Evolutionary conservation across 1,140 invertebrate genomes (phyloP).

Genomic region (Hermetia illucens): DNA sequence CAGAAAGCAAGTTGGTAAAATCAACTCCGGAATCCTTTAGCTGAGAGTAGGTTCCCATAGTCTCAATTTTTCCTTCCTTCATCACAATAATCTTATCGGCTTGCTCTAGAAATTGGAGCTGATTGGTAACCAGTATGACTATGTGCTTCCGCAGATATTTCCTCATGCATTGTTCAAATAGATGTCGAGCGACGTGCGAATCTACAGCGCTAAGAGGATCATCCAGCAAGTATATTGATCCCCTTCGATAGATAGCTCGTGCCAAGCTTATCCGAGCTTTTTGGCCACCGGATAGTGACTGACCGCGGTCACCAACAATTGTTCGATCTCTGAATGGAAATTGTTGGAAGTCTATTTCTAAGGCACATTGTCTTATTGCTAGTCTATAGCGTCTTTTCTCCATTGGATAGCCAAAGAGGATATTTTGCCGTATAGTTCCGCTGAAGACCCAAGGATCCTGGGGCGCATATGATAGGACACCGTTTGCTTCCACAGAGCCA

Average conservation of each 20-base stretch:
- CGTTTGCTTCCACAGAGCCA: constrained; percentile 46
- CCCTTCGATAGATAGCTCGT: constrained; percentile 30
- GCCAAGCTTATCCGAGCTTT: constrained; percentile 41
- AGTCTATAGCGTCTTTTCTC: constrained; percentile 8
- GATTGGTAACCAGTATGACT: constrained; percentile 46
- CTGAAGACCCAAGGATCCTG: constrained; percentile 65
- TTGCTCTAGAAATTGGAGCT: constrained; percentile 40
- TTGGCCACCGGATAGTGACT: constrained; percentile 56
- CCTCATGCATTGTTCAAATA: constrained; percentile 51
- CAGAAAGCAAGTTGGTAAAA: constrained; percentile 17
- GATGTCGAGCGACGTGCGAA: constrained; percentile 54
- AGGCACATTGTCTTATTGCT: constrained; percentile 33
- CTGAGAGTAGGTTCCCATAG: constrained; percentile 30
- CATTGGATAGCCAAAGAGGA: constrained; percentile 40
- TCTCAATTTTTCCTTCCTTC: constrained; percentile 29
- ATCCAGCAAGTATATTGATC: constrained; percentile 53
- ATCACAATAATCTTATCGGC: constrained; percentile 39
- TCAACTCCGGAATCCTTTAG: constrained; percentile 15
- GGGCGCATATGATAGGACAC: constrained; percentile 50
- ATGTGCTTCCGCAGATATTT: constrained; percentile 40
- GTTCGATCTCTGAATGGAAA: constrained; percentile 53
- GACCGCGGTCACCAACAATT: constrained; percentile 63
- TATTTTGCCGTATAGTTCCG: constrained; percentile 42
- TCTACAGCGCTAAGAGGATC: constrained; percentile 67
- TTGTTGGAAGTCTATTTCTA: constrained; percentile 44